Evolutionary conservation across 2,888 invertebrate genomes (phyloP), one percentile per base, ranked within the genome.

Genomic region (Macrophya annulata): DNA sequence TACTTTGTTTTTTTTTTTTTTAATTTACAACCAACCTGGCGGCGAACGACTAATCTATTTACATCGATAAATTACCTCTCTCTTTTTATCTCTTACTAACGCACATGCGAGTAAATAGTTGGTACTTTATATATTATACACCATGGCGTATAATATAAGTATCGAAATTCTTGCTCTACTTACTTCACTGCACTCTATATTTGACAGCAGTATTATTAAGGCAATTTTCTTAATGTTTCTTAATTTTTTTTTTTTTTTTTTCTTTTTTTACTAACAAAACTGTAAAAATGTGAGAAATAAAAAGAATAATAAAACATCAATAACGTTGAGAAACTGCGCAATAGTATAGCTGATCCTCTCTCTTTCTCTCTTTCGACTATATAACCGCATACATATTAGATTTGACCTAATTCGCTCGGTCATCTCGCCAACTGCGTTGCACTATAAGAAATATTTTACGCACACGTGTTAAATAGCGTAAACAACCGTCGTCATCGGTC

Each of bases 371-470:
- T 51, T 51, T 25, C 21, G 40, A 21, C 21, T 31, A n/a, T 72
- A 72, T 72, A 55, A n/a, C n/a, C n/a, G n/a, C 10, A 37, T 43
- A 55, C 10, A 43, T 40, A 55, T 55, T 9, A 81, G 62, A 62
- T 40, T 62, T 81, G 81, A 62, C 81, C 81, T 62, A 21, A 81
- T 81, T 81, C 43, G 62, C 43, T 21, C 43, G 81, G 62, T 81
- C 59, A 81, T 81, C 43, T 81, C 81, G 62, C 59, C 81, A 81
- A 81, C 81, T 81, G 81, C 81, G 81, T 62, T 81, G 81, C 81
- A 81, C 81, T 43, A 55, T 17, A 81, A 21, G 81, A 62, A 81
- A 81, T 21, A 15, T 25, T 43, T 81, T 62, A 62, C 62, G 43
- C n/a, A 62, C 40, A 62, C 40, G 43, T 81, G 37, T 62, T 62